Percentiles rank a stretch among this genome's conserved stretches.
Evolutionary conservation across 1,140 invertebrate genomes (phyloP).

Genomic region (Tetranychus cinnabarinus): DNA sequence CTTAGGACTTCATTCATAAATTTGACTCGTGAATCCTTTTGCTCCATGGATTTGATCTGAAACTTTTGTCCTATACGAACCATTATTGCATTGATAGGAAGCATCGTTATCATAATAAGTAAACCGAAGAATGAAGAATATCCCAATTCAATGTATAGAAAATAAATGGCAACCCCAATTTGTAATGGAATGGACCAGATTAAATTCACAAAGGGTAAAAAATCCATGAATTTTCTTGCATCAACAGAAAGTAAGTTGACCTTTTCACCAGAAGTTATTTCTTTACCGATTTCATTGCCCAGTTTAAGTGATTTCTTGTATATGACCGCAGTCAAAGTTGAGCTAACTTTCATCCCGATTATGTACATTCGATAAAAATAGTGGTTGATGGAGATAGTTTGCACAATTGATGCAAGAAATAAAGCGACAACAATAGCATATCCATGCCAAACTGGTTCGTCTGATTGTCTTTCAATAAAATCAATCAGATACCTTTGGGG

Average conservation of each 20-base stretch:
- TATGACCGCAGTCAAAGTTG: conserved; percentile 20
- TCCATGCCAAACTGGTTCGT: neutral
- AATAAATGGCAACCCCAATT: conserved; percentile 19
- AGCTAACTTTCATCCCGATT: conserved; percentile 18
- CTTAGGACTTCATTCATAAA: conserved; percentile 20
- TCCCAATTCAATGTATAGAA: conserved; percentile 29
- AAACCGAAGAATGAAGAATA: conserved; percentile 67
- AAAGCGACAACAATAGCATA: neutral
- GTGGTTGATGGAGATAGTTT: conserved; percentile 56
- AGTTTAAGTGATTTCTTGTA: conserved; percentile 22
- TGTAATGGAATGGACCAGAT: conserved; percentile 21
- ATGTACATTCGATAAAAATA: conserved; percentile 71
- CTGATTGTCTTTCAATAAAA: neutral
- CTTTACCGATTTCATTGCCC: conserved; percentile 20
- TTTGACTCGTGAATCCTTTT: conserved; percentile 20
- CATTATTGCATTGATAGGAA: conserved; percentile 26
- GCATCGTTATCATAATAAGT: conserved; percentile 51
- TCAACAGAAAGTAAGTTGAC: conserved; percentile 33
- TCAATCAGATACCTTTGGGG: neutral
- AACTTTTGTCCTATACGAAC: conserved; percentile 20
- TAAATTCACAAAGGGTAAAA: conserved; percentile 13
- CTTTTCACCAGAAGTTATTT: conserved; percentile 32
- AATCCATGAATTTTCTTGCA: conserved; percentile 19
- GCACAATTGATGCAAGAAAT: conserved; percentile 1
- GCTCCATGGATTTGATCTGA: conserved; percentile 21